Percentiles rank a stretch among this genome's conserved stretches.
These are phyloP conservation scores for Platanista minor DNA, from an alignment of 2,113 vertebrate genomes.

Conservation along the genomic window DNA sequence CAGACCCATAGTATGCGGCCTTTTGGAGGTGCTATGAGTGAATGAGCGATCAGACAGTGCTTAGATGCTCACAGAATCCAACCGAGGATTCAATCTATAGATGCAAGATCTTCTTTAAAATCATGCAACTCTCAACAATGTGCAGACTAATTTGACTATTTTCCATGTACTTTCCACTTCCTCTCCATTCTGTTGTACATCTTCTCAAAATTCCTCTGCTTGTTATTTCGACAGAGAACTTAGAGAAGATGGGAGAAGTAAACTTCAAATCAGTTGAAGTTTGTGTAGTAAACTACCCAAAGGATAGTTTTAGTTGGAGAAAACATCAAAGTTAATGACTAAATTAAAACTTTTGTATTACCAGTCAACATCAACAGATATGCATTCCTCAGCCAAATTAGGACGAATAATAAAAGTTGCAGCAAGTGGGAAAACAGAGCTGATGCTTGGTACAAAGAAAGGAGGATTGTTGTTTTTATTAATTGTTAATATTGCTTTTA, in stretches of 20 bases:
- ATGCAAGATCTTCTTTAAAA: not conserved
- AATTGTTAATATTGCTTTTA: not conserved
- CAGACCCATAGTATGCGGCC: not conserved
- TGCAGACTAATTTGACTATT: not conserved
- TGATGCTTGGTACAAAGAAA: not conserved
- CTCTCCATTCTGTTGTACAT: not conserved
- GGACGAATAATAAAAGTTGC: not conserved
- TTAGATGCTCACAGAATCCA: not conserved
- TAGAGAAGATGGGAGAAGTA: not conserved
- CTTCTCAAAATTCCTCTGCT: not conserved
- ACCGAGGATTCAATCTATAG: not conserved
- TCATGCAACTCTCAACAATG: not conserved
- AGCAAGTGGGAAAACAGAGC: not conserved
- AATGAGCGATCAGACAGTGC: not conserved
- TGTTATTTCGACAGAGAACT: not conserved
- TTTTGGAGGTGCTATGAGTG: not conserved
- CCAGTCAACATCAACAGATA: not conserved
- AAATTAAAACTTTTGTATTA: not conserved
- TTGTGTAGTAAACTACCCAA: not conserved
- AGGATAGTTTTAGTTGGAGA: not conserved
- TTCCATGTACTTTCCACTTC: not conserved
- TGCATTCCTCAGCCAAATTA: not conserved
- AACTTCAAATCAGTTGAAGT: not conserved
- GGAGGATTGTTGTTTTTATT: not conserved
- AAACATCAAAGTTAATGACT: not conserved